Evolutionary conservation across 2,888 invertebrate species (phyloP), one percentile per base, ranked within the genome.

Genomic region (Pheosia gnoma): DNA sequence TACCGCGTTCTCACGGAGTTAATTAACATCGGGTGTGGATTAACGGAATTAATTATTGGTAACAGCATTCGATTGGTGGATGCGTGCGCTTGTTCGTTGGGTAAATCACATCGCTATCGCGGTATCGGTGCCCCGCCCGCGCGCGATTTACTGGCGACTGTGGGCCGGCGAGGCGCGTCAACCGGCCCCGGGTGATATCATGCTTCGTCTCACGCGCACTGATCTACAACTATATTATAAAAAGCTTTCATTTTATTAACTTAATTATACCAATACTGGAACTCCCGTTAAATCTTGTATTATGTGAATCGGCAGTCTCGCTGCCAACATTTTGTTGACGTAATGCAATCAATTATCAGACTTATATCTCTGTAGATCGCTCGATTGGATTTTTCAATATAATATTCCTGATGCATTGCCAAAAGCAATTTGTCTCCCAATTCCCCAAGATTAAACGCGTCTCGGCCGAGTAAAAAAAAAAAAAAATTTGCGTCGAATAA

Each of bases 1-100:
- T 77, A 76, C 67, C 72, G 71, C 74, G 75, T 85, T 88, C 85
- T 83, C 85, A 84, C 83, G 81, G 75, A 84, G 84, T 87, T 89
- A 88, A 89, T 88, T 86, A 86, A 87, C 82, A 84, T 80, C 78
- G 81, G 84, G 82, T 83, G 80, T 83, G 78, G 81, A 83, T 84
- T 83, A 86, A 84, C 83, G 81, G 83, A 87, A 87, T 88, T 87
- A 87, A 87, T 88, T 86, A 87, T 83, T 84, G 87, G 87, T 89
- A 88, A 82, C 82, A 82, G 81, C 76, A 76, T 85, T 86, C 81
- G 85, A 84, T 85, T 85, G 79, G 82, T 85, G 81, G 79, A 86
- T 79, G 81, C 72, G 72, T 80, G 72, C 77, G 77, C 85, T 84
- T 83, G 87, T 88, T 89, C 84, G 85, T 87, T 88, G 83, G 88